Conservation (phyloP, 1,140 invertebrate species). For the Gerris buenoi region DNA sequence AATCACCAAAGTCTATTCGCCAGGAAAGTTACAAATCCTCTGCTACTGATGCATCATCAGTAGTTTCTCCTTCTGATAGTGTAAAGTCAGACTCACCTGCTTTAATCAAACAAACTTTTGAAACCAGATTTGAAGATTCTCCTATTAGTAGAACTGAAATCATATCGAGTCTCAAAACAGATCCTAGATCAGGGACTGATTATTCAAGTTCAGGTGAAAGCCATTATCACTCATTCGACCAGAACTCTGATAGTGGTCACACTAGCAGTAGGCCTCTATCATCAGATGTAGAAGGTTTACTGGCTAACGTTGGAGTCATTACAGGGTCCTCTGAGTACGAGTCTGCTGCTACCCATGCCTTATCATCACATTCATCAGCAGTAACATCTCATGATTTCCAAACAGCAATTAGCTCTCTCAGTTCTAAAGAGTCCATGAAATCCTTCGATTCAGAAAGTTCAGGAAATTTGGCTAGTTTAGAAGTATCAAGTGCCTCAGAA, state of each 20-base stretch:
- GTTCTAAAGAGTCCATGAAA: constrained; percentile 74
- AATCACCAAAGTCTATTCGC: not conserved
- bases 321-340: constrained; percentile 68
- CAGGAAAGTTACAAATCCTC: not conserved
- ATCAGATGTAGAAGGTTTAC: constrained; percentile 65
- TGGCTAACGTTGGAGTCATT: constrained; percentile 35
- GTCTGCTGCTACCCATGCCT: constrained; percentile 62
- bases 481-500: constrained; percentile 69
- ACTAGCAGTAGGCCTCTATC: constrained; percentile 60
- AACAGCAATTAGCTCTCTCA: constrained; percentile 65
- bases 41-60: not conserved
- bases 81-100: not conserved
- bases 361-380: constrained; percentile 48
- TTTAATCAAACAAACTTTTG: not conserved
- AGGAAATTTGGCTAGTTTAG: constrained; percentile 69
- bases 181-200: constrained; percentile 17
- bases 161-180: not conserved
- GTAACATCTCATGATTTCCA: constrained; percentile 64
- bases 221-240: constrained; percentile 75
- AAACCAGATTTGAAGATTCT: not conserved
- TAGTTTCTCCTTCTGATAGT: not conserved
- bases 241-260: constrained; percentile 43
- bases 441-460: constrained; percentile 77
- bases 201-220: constrained; percentile 80
- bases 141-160: not conserved